Base-by-base conservation (phyloP, 1,140 invertebrate genomes). In the Brachionus rubens region DNA sequence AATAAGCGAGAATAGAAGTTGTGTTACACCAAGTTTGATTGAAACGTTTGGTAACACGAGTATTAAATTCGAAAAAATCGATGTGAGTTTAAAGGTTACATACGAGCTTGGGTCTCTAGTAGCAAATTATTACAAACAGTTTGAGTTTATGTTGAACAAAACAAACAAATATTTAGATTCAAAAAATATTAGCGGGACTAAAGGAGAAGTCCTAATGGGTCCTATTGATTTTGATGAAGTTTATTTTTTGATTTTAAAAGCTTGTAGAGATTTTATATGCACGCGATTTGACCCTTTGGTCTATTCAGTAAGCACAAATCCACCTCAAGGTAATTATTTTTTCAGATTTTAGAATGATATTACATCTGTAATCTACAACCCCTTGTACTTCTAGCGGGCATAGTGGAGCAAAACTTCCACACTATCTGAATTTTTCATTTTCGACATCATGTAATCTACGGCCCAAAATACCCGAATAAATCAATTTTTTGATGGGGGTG, bases 261-360 rank as follows among this genome's bases (percentile, higher is more conserved):
- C n/a, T 12, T 65, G 33, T 6, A 36, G 36, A 24, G n/a, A 21
- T 16, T 3, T 19, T 2, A 26, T 12, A 12, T 65, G 59, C 24
- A 46, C 43, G 4, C 19, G 43, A 1, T 65, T 43, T 21, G 36
- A 65, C 19, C 36, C 59, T 14, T 41, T 16, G 24, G 21, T 65
- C 14, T 65, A 65, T 26, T 65, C 59, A 4, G 10, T 21, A 12
- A 65, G 59, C 19, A 43, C 59, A 14, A 16, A 24, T 12, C 36
- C 59, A 43, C 59, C 59, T 26, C 54, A 59, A 59, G 54, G 54
- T 59, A 59, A n/a, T 14, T 52, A 52, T 52, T 24, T 21, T 52
- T 24, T 52, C 24, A 21, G 6, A n/a, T 30, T 59, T 59, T 59
- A 33, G 19, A 40, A 54, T n/a, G n/a, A n/a, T n/a, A n/a, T n/a